Evolutionary conservation across 2,113 vertebrate genomes (phyloP).

Genomic region (Gallinago media): DNA sequence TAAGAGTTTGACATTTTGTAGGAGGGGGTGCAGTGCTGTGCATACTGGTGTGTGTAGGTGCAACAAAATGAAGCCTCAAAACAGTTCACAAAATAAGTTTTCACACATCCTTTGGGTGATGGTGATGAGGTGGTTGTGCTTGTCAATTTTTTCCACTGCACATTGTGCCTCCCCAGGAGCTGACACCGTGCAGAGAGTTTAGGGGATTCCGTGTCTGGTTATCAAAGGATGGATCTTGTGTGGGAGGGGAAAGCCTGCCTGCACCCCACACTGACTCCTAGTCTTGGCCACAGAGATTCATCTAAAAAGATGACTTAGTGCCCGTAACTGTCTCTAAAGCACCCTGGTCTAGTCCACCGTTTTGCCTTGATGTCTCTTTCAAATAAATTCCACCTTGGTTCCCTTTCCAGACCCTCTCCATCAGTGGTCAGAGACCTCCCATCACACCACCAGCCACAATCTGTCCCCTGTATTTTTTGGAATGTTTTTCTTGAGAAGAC

Average conservation of each 20-base stretch:
- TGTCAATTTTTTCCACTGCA: constrained; percentile 39
- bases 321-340: neutral
- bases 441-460: accelerated
- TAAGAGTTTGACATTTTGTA: constrained; percentile 36
- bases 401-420: neutral
- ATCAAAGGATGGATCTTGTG: constrained; percentile 39
- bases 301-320: neutral
- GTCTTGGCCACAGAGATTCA: neutral
- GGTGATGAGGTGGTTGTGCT: neutral
- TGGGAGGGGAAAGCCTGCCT: constrained; percentile 65
- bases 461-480: neutral
- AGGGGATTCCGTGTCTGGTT: constrained; percentile 49
- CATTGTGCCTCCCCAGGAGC: neutral
- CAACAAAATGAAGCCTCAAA: neutral
- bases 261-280: neutral
- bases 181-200: neutral
- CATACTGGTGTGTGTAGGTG: neutral
- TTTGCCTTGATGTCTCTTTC: neutral
- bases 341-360: neutral
- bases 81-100: neutral
- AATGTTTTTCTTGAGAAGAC: neutral
- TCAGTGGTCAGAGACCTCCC: neutral
- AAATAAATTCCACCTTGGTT: neutral
- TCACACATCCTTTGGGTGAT: neutral
- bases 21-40: neutral